Evolutionary conservation across 2,797 vertebrate genomes (phyloP).

Genomic region (Myotis planiceps): DNA sequence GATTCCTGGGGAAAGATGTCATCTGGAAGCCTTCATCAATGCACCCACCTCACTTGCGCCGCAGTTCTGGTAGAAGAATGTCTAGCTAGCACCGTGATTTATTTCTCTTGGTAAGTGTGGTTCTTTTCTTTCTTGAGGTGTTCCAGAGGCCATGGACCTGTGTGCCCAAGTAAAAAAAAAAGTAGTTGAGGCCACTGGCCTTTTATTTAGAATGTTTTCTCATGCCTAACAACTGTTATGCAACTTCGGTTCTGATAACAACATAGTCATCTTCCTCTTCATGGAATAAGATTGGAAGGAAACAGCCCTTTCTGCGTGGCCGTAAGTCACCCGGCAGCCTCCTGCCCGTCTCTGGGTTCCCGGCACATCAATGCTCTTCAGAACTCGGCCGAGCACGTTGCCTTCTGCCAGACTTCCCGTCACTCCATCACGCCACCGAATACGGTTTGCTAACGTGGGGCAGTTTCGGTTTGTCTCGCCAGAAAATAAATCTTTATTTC

Average conservation of each 20-base stretch:
- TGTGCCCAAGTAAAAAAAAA: neutral
- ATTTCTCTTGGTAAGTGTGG: neutral
- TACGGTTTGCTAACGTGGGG: conserved; percentile 37
- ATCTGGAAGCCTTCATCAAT: neutral
- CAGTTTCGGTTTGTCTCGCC: conserved; percentile 53
- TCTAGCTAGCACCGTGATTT: neutral
- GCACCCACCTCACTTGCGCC: neutral
- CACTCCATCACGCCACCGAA: neutral
- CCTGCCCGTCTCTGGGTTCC: too few relatives aligned
- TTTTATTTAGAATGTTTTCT: neutral
- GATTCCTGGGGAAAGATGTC: neutral
- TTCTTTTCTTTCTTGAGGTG: neutral
- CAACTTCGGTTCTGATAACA: neutral
- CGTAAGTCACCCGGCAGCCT: neutral
- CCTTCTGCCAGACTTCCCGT: neutral
- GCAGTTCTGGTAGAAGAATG: neutral
- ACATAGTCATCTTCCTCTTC: neutral
- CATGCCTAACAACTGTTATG: neutral
- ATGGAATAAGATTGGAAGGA: neutral
- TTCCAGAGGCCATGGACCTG: neutral
- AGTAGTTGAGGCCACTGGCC: neutral
- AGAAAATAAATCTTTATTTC: conserved; percentile 63
- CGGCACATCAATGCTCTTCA: too few relatives aligned
- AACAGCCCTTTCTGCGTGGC: neutral
- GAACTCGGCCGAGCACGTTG: rapidly evolving